Evolutionary conservation across 2,113 vertebrate genomes (phyloP), one percentile per base, ranked within the genome.

Genomic region (Tautogolabrus adspersus): DNA sequence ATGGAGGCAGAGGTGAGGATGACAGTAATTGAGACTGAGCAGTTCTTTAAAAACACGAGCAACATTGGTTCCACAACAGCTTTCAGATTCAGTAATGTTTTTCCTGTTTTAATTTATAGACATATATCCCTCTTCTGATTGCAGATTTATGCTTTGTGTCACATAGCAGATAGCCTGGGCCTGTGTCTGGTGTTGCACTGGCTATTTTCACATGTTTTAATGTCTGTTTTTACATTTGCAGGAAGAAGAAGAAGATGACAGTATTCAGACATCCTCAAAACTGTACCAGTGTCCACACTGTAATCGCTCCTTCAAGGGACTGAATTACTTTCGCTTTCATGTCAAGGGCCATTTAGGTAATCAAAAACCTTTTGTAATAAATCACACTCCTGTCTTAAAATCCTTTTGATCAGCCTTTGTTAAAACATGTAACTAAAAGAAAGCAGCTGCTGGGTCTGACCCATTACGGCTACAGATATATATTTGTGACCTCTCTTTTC

Each of bases 291-390:
- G 98, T 88, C 89, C 96, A 66, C 96, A 98, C 72, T 99, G 98
- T 82, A 96, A 90, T 0, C 96, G 97, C 82, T 90, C 92, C 58
- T 99, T 98, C 86, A 94, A 92, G 26, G 96, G 95, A 0, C 79
- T 93, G 22, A 91, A 95, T 77, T 96, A 96, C 82, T 94, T 99
- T 21, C 96, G 97, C 47, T 87, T 95, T 56, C 98, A 99, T 60
- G 90, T 96, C 68, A 97, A 94, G 83, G 95, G 95, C 23, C 98
- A 99, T 77, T 90, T 94, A 81, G 97, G 98, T 99, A 87, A 91
- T 57, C 12, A 42, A 16, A 16, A 57, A n/a, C 12, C 6, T 26
- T 1, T 10, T 21, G 30, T 74, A 1, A 42, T 2, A 3, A 7
- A 13, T 56, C 10, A 10, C 16, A 15, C 51, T 40, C 3, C 37